Evolutionary conservation across 2,797 vertebrate genomes (phyloP).

Genomic region (Falco naumanni): DNA sequence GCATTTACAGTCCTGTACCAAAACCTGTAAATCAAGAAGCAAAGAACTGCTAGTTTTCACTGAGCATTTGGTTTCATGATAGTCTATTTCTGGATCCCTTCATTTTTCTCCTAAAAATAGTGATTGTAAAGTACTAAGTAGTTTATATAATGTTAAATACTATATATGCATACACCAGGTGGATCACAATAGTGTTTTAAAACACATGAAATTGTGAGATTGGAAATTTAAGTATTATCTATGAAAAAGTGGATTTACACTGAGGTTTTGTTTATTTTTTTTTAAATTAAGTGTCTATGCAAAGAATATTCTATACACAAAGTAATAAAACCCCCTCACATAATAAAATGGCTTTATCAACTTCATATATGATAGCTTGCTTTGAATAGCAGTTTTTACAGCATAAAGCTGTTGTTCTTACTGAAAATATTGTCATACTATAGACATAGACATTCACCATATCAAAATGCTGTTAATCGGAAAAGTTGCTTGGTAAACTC

Average conservation of each 20-base stretch:
- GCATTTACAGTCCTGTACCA: constrained; percentile 44
- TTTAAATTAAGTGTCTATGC: neutral
- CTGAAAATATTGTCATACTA: neutral
- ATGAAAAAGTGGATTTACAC: neutral
- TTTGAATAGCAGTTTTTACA: neutral
- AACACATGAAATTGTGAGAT: neutral
- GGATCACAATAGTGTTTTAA: neutral
- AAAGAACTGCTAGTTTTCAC: constrained; percentile 28
- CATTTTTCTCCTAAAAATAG: constrained; percentile 29
- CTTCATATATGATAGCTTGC: neutral
- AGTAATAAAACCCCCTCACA: neutral
- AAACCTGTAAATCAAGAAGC: constrained; percentile 57
- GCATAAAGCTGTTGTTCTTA: neutral
- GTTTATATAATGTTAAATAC: neutral
- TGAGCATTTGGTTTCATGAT: constrained; percentile 41
- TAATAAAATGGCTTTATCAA: neutral
- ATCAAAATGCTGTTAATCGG: neutral
- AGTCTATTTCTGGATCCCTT: constrained; percentile 25
- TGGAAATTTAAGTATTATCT: neutral
- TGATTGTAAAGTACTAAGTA: neutral
- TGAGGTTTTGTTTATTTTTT: neutral
- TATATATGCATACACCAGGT: neutral
- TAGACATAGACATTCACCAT: neutral
- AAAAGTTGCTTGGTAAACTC: neutral
- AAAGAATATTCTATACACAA: neutral